Base-by-base conservation (phyloP, 1,140 invertebrate species). In the Meloidogyne exigua region DNA sequence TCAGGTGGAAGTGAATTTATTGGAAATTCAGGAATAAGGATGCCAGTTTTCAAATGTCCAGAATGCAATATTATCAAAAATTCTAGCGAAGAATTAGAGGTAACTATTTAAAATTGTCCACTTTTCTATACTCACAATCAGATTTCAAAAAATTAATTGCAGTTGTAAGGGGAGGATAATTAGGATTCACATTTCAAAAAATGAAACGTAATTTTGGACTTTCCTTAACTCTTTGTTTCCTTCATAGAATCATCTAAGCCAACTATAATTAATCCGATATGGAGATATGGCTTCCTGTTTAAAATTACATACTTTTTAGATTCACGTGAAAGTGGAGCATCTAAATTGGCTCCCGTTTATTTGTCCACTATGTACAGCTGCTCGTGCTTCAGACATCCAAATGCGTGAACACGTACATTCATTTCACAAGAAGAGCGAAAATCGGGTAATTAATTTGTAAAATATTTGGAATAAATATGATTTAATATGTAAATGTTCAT, bases 391-490 rank as follows among this genome's bases (percentile, higher is more conserved):
- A 10, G 86, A 86, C 71, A 77, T 75, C 11, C 86, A 87, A 64
- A 84, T 86, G 80, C 76, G 86, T 36, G 85, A 86, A 69, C 85
- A 86, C 71, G 76, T 86, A 39, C 79, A 87, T 64, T 88, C 86
- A 5, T 67, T 77, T 23, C 85, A 86, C 71, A 84, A 82, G 62
- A 88, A 84, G 64, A 81, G 68, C 32, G 87, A 84, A 36, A 78
- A 78, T 28, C 72, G 67, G 26, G 68, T 75, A 69, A 75, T 15
- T n/a, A n/a, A n/a, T n/a, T n/a, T n/a, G n/a, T n/a, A n/a, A n/a
- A 15, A 79, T 36, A 9, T 25, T 44, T 79, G 5, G n/a, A n/a
- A n/a, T n/a, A n/a, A n/a, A n/a, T n/a, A n/a, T n/a, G n/a, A n/a
- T n/a, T n/a, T n/a, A n/a, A n/a, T n/a, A n/a, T n/a, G n/a, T n/a